These are phyloP conservation scores for Xiphophorus hellerii DNA, from an alignment of 2,113 vertebrate genomes.

Conservation along the genomic window DNA sequence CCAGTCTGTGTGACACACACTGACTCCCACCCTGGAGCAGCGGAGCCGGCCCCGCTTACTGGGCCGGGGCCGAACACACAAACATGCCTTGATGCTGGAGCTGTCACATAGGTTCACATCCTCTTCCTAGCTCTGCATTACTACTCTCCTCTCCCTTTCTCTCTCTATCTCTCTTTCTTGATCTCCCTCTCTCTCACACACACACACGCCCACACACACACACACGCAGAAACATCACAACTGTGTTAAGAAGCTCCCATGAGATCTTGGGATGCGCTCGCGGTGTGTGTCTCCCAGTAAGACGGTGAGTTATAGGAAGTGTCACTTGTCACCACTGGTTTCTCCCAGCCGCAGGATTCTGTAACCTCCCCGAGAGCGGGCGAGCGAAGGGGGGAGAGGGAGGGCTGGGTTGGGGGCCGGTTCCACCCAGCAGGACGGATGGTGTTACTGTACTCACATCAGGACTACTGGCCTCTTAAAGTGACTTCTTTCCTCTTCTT, in stretches of 20 bases:
- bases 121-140: constrained; percentile 41
- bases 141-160: constrained; percentile 2
- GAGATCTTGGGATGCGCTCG: constrained; percentile 6
- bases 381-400: neutral
- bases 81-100: constrained; percentile 50
- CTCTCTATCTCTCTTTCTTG: neutral
- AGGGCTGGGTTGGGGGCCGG: neutral
- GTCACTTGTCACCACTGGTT: constrained; percentile 72
- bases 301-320: constrained; percentile 69
- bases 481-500: neutral
- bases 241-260: constrained; percentile 18
- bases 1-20: constrained; percentile 59
- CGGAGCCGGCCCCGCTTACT: constrained; percentile 66
- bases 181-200: constrained; percentile 5
- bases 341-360: constrained; percentile 44
- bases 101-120: constrained; percentile 71
- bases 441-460: neutral
- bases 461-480: neutral
- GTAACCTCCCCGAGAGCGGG: constrained; percentile 44
- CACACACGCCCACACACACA: constrained; percentile 6
- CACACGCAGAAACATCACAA: constrained; percentile 36
- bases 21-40: constrained; percentile 60
- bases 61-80: constrained; percentile 41
- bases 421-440: neutral
- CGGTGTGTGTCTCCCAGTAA: constrained; percentile 39